phyloP scores from a whole-genome alignment of 2,888 invertebrate genomes.

The Platycheirus albimanus region DNA sequence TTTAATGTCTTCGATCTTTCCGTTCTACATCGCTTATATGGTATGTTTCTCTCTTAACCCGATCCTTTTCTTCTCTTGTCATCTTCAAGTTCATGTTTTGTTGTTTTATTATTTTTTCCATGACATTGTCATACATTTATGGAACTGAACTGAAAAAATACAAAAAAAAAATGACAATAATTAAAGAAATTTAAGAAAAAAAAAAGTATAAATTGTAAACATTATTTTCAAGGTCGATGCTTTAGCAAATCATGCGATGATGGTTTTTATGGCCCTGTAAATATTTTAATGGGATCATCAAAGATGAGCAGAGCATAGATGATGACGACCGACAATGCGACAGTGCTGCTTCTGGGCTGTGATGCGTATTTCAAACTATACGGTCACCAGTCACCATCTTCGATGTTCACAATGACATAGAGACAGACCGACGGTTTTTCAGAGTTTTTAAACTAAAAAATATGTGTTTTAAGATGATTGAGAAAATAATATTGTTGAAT shows the following conservation, averaged over 20 bases:
- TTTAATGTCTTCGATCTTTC: neutral
- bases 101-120: slow-evolving; percentile 31
- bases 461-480: slow-evolving; percentile 6
- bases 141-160: slow-evolving; percentile 45
- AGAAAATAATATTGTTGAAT: no score
- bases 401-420: neutral
- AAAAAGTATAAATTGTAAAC: slow-evolving; percentile 50
- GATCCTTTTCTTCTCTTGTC: slow-evolving; percentile 39
- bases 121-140: slow-evolving; percentile 57
- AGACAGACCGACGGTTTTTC: slow-evolving; percentile 7
- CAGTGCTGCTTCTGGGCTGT: neutral
- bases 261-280: slow-evolving; percentile 81
- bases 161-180: slow-evolving; percentile 22
- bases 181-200: slow-evolving; percentile 12
- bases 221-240: slow-evolving; percentile 80
- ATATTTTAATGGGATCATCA: slow-evolving; percentile 80
- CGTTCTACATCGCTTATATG: slow-evolving; percentile 16
- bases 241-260: slow-evolving; percentile 80
- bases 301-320: slow-evolving; percentile 48
- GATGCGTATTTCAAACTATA: slow-evolving; percentile 2
- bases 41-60: slow-evolving; percentile 19
- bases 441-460: neutral
- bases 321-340: neutral
- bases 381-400: slow-evolving; percentile 12
- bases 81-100: slow-evolving; percentile 26